A percentile compares a stretch with the other conserved stretches of the same genome.
These are phyloP conservation scores for Trematocara caparti DNA, from an alignment of 2,797 vertebrate species.

Conservation along the genomic window DNA sequence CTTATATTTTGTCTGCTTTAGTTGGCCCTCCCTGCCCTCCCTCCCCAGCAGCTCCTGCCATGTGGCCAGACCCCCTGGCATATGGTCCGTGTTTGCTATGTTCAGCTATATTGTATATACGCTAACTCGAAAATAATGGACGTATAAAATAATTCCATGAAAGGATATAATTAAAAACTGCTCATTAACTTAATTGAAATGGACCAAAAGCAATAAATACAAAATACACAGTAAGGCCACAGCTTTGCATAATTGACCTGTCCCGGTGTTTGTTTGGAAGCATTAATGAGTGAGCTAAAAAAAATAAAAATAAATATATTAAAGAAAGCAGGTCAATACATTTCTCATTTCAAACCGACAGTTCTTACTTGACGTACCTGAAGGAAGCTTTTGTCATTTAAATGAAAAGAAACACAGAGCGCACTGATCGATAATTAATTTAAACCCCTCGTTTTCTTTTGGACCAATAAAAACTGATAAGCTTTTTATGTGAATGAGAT, in stretches of 20 bases:
- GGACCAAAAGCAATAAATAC: conserved; percentile 9
- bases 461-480: conserved; percentile 47
- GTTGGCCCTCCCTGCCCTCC: conserved; percentile 59
- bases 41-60: conserved; percentile 60
- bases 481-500: conserved; percentile 48
- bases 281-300: conserved; percentile 33
- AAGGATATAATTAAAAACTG: conserved; percentile 2
- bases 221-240: conserved; percentile 23
- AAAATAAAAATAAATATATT: neutral
- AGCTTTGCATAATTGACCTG: conserved; percentile 30
- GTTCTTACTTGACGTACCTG: conserved; percentile 50
- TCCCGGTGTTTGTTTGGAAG: conserved; percentile 16
- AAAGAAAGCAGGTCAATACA: conserved; percentile 65
- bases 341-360: conserved; percentile 62
- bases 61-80: conserved; percentile 46
- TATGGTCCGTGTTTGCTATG: conserved; percentile 30
- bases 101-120: conserved; percentile 25
- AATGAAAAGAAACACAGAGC: conserved; percentile 53
- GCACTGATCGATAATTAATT: conserved; percentile 71
- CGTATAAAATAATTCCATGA: conserved; percentile 3
- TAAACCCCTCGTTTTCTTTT: conserved; percentile 38
- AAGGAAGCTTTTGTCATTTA: conserved; percentile 60
- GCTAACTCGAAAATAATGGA: neutral
- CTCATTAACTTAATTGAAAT: neutral
- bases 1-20: conserved; percentile 34